Percentiles rank a stretch among this genome's conserved stretches.
These are phyloP conservation scores for Rhinophrynus dorsalis DNA, from an alignment of 2,797 vertebrate species.

Conservation along the genomic window DNA sequence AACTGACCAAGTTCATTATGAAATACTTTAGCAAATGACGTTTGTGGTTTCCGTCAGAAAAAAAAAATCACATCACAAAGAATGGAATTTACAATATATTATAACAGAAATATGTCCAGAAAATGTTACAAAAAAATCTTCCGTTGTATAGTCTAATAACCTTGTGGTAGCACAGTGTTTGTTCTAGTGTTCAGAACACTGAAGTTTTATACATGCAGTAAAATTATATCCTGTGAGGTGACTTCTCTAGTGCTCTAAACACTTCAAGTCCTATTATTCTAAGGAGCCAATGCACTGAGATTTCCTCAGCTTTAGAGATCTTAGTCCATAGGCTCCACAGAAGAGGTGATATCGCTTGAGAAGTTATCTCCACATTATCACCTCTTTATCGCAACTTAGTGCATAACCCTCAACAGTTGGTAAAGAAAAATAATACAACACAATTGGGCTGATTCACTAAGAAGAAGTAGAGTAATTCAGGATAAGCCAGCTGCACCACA, in stretches of 20 bases:
- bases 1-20: constrained; percentile 3
- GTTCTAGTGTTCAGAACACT: background rate
- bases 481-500: too few relatives aligned
- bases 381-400: too few relatives aligned
- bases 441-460: too few relatives aligned
- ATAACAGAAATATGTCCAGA: background rate
- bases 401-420: too few relatives aligned
- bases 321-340: too few relatives aligned
- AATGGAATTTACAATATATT: background rate
- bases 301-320: too few relatives aligned
- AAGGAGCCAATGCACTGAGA: too few relatives aligned
- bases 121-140: background rate
- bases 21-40: constrained; percentile 14
- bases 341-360: too few relatives aligned
- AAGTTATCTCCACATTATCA: too few relatives aligned
- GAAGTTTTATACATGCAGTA: background rate
- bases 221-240: background rate
- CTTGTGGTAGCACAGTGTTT: background rate
- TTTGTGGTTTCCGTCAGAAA: constrained; percentile 8
- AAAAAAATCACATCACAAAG: background rate
- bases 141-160: background rate
- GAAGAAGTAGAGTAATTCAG: too few relatives aligned
- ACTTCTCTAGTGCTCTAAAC: too few relatives aligned
- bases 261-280: too few relatives aligned
- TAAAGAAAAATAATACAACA: background rate